Conservation (phyloP, 2,797 vertebrate species). For the Pelochelys cantorii region DNA sequence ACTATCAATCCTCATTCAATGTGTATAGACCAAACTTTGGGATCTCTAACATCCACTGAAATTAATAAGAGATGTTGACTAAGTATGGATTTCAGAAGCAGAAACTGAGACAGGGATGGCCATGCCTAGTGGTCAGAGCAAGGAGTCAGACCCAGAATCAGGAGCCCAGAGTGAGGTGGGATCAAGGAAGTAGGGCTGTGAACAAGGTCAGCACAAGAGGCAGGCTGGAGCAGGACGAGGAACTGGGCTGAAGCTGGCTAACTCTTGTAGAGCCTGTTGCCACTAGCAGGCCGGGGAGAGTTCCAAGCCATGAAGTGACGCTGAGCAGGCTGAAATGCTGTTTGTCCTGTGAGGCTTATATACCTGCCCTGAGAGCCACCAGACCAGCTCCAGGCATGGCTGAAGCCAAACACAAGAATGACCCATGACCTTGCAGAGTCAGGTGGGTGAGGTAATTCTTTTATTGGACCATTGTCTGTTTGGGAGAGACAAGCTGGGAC, state of each 20-base stretch:
- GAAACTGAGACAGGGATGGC: neutral
- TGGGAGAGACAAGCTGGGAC: neutral
- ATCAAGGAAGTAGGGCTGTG: neutral
- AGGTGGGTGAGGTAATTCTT: neutral
- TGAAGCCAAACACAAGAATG: neutral
- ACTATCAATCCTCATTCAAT: neutral
- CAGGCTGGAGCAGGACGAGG: neutral
- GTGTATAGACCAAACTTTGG: neutral
- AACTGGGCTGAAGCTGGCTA: neutral
- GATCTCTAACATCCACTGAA: neutral
- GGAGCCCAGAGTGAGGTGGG: neutral
- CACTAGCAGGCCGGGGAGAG: neutral
- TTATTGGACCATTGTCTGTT: neutral
- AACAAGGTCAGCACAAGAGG: neutral
- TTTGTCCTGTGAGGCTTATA: neutral
- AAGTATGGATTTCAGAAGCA: neutral
- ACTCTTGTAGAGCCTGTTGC: neutral
- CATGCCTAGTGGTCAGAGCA: neutral
- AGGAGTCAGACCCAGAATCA: neutral
- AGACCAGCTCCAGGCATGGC: neutral
- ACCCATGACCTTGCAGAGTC: neutral
- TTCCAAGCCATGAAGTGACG: neutral
- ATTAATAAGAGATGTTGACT: neutral
- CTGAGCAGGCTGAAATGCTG: neutral
- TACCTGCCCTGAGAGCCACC: neutral